phyloP scores from a whole-genome alignment of 2,888 invertebrate species.

The Serrognathus titanus region DNA sequence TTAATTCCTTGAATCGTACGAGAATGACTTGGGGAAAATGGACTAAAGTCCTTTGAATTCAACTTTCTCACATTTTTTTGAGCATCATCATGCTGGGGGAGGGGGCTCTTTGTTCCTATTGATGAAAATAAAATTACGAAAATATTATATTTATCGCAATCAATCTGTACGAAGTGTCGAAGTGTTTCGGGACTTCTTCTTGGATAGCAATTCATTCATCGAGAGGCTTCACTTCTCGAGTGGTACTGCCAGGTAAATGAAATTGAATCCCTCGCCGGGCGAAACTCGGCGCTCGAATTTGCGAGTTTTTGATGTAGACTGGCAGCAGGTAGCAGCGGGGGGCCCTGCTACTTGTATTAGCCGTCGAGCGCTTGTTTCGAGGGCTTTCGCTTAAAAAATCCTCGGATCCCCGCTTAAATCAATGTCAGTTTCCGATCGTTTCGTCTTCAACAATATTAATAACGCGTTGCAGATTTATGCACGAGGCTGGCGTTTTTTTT shows the following conservation, averaged over 20 bases:
- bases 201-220: constrained; percentile 18
- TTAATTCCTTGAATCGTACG: too few species aligned
- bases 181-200: neutral
- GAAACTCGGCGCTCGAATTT: constrained; percentile 26
- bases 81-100: too few species aligned
- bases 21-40: too few species aligned
- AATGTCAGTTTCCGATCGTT: neutral
- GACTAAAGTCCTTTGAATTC: too few species aligned
- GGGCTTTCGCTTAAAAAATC: neutral
- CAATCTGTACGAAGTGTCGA: neutral
- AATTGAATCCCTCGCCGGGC: constrained; percentile 28
- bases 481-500: too few species aligned
- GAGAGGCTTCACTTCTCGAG: constrained; percentile 23
- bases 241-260: constrained; percentile 31
- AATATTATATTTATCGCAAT: neutral
- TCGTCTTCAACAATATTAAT: too few species aligned
- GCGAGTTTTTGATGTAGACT: constrained; percentile 23
- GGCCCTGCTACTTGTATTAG: neutral
- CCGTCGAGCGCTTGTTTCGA: neutral
- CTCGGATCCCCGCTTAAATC: neutral
- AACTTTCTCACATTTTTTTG: too few species aligned
- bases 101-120: too few species aligned
- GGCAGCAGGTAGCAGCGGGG: constrained; percentile 7
- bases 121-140: too few species aligned
- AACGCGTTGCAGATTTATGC: too few species aligned